Conservation (phyloP, 1,140 invertebrate species). For the Anastrepha obliqua region DNA sequence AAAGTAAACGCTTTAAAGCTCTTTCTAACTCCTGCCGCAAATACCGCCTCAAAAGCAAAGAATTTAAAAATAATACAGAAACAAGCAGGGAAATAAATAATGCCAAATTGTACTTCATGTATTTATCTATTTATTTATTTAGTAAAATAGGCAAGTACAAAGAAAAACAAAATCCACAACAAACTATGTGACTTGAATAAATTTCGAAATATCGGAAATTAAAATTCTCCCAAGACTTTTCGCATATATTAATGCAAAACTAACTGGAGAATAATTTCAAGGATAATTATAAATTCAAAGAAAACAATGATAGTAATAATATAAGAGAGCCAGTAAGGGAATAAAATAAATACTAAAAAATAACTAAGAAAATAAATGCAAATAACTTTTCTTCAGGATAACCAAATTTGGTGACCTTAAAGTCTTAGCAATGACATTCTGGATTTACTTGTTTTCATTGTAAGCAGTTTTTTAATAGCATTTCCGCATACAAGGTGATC, state of each 20-base stretch:
- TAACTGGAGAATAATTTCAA: neutral
- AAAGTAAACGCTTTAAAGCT: too few species aligned
- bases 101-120: neutral
- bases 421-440: conserved; percentile 21
- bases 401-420: neutral
- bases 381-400: neutral
- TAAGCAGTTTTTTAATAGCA: neutral
- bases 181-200: conserved; percentile 24
- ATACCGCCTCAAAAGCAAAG: too few species aligned
- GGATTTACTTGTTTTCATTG: neutral
- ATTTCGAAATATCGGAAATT: neutral
- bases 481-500: too few species aligned
- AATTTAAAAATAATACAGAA: too few species aligned
- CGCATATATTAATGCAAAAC: neutral
- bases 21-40: too few species aligned
- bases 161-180: neutral
- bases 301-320: neutral
- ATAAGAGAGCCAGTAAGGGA: neutral
- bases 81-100: neutral
- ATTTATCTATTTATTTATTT: conserved; percentile 35
- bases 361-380: neutral
- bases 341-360: neutral
- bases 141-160: neutral
- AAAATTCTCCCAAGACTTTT: conserved; percentile 8
- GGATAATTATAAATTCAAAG: conserved; percentile 30